These are phyloP conservation scores for Nycticorax nycticorax DNA, from an alignment of 2,113 vertebrate genomes.

Conservation along the genomic window DNA sequence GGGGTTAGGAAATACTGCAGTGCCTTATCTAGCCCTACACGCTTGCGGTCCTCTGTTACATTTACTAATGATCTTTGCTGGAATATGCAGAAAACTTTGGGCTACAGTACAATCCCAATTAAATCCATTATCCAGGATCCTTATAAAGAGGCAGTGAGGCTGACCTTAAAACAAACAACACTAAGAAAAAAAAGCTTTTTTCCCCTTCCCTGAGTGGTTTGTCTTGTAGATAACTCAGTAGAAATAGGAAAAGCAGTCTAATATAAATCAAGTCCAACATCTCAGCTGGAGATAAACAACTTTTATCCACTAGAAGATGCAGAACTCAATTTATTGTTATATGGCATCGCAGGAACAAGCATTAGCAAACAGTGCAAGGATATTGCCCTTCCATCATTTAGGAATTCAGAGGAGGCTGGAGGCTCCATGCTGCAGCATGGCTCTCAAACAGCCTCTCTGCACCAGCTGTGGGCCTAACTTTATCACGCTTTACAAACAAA, in stretches of 20 bases:
- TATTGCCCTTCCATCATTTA: conserved; percentile 26
- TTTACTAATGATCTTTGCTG: background rate
- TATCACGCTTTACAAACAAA: background rate
- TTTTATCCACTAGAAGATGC: conserved; percentile 19
- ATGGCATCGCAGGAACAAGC: background rate
- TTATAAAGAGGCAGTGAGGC: background rate
- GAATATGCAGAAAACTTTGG: background rate
- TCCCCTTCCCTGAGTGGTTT: background rate
- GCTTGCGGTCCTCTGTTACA: background rate
- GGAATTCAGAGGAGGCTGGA: background rate
- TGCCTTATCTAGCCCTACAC: background rate
- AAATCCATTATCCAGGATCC: background rate
- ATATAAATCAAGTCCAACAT: conserved; percentile 23
- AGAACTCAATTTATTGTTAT: conserved; percentile 20
- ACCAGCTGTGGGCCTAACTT: background rate
- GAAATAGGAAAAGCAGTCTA: conserved; percentile 7
- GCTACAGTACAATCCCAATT: background rate
- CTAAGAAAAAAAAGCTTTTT: background rate
- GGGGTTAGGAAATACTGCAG: background rate
- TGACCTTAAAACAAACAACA: background rate
- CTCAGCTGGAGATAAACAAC: conserved; percentile 25
- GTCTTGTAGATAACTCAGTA: conserved; percentile 18
- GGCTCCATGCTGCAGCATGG: background rate
- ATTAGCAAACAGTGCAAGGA: background rate
- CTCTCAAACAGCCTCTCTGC: background rate